Evolutionary conservation across 2,797 vertebrate genomes (phyloP).

Genomic region (Nasua narica): DNA sequence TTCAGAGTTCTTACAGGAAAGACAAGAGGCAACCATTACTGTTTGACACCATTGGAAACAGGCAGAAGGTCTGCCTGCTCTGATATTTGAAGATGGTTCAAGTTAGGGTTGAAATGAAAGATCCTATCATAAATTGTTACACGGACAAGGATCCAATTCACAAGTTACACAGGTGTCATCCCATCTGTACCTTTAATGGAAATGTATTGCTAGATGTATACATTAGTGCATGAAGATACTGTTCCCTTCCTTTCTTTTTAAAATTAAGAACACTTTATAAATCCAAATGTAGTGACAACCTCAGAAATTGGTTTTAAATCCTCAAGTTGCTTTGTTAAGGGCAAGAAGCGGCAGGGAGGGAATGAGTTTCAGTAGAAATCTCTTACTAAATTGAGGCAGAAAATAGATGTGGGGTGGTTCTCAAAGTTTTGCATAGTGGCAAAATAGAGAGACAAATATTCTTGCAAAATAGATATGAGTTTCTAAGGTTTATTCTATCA

Average conservation of each 20-base stretch:
- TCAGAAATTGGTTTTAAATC: not conserved
- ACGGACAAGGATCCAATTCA: not conserved
- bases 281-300: not conserved
- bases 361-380: not conserved
- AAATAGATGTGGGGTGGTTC: not conserved
- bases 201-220: not conserved
- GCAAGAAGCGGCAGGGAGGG: not conserved
- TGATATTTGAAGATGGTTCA: slow-evolving; percentile 3
- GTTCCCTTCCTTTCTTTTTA: not conserved
- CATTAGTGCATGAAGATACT: not conserved
- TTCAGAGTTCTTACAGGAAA: not conserved
- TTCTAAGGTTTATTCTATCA: not conserved
- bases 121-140: not conserved
- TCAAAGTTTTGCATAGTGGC: not conserved
- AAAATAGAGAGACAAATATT: not conserved
- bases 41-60: not conserved
- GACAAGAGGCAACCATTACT: not conserved
- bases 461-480: not conserved
- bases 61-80: not conserved
- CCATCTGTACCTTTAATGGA: not conserved
- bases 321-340: not conserved
- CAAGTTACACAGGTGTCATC: not conserved
- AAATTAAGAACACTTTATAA: not conserved
- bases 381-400: not conserved
- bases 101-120: not conserved